These are phyloP conservation scores for Belonocnema kinseyi DNA, from an alignment of 1,140 invertebrate genomes.

Conservation along the genomic window DNA sequence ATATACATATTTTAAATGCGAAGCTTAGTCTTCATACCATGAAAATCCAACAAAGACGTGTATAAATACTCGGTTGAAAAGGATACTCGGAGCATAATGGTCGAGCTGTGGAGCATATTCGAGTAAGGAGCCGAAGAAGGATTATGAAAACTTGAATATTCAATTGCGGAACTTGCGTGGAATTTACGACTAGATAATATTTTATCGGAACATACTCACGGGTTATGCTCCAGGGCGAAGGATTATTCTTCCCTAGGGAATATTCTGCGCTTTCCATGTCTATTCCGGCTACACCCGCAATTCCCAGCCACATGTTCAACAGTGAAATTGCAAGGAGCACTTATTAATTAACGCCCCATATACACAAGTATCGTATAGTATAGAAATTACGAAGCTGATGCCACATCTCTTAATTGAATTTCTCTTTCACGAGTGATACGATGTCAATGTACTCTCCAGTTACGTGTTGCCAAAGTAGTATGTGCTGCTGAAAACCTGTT, in stretches of 20 bases:
- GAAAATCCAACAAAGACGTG: too few species aligned
- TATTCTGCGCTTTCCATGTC: not conserved
- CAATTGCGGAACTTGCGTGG: constrained; percentile 49
- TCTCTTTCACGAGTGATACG: not conserved
- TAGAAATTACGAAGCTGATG: not conserved
- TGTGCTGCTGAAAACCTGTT: not conserved
- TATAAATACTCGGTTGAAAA: constrained; percentile 1
- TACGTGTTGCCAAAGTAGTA: not conserved
- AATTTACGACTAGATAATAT: constrained; percentile 54
- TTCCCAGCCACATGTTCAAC: constrained; percentile 29
- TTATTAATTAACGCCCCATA: constrained; percentile 41
- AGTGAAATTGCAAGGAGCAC: constrained; percentile 44
- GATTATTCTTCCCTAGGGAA: constrained; percentile 52
- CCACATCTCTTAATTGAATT: not conserved
- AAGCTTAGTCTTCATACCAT: too few species aligned
- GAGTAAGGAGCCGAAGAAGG: constrained; percentile 48
- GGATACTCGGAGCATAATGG: constrained; percentile 25
- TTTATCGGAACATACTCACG: constrained; percentile 49
- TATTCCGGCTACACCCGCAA: not conserved
- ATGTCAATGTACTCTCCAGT: not conserved
- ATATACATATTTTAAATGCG: too few species aligned
- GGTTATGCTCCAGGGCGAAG: constrained; percentile 21
- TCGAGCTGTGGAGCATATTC: constrained; percentile 41
- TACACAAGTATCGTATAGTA: not conserved
- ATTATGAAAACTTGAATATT: constrained; percentile 59